These are phyloP conservation scores for Diphyllodes magnificus DNA, from an alignment of 2,113 vertebrate species.

Conservation along the genomic window DNA sequence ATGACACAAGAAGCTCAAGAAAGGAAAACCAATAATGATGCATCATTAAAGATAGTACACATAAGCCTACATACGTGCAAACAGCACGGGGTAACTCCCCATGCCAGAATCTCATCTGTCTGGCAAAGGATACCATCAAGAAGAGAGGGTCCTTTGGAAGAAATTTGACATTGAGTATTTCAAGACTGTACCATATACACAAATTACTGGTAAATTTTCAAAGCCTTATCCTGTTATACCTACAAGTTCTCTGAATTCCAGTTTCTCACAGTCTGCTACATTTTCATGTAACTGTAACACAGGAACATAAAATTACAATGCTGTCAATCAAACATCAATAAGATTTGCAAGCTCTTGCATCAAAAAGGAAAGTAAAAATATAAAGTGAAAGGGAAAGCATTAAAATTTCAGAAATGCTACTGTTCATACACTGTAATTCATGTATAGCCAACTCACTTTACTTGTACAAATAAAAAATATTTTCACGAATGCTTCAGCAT, in stretches of 20 bases:
- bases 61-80: neutral
- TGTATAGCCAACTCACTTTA: neutral
- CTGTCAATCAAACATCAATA: neutral
- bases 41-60: neutral
- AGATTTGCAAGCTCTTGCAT: neutral
- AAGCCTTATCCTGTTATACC: neutral
- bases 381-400: neutral
- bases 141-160: neutral
- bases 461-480: neutral
- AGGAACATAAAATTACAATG: neutral
- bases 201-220: neutral
- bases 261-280: neutral
- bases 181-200: neutral
- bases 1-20: neutral
- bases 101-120: neutral
- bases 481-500: neutral
- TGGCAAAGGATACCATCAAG: neutral
- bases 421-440: neutral
- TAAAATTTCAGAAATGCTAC: neutral
- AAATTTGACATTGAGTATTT: neutral
- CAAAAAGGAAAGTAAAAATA: neutral
- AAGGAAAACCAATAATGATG: neutral
- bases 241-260: neutral
- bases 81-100: neutral
- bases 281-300: neutral